A percentile compares a stretch with the other conserved stretches of the same genome.
Conservation (phyloP, 92 coral and sea anemone species). For the Bergia puertoricense region DNA sequence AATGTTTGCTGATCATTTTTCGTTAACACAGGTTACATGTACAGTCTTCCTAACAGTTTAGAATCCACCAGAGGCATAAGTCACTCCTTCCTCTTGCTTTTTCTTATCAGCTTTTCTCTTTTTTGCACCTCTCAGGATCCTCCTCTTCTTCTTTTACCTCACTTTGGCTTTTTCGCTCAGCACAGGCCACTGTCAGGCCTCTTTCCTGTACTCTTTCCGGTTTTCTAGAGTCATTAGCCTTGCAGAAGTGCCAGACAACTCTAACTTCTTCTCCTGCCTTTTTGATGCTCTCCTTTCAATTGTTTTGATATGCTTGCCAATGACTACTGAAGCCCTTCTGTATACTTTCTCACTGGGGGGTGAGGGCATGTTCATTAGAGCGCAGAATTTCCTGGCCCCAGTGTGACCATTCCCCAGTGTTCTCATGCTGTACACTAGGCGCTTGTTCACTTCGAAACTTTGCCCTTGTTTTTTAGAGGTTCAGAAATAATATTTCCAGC, state of each 20-base stretch:
- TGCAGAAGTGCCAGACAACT: too few species aligned
- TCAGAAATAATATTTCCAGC: too few species aligned
- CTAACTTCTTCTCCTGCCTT: constrained; percentile 48
- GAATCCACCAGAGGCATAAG: constrained; percentile 48
- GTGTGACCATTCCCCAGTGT: constrained; percentile 44
- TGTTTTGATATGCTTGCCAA: constrained; percentile 33
- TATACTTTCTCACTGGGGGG: constrained; percentile 45
- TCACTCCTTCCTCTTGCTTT: constrained; percentile 38
- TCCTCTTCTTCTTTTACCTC: constrained; percentile 39
- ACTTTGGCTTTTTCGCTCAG: constrained; percentile 13
- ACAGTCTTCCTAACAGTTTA: constrained; percentile 30
- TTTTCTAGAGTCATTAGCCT: too few species aligned
- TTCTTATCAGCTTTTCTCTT: constrained; percentile 43
- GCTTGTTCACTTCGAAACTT: constrained; percentile 54
- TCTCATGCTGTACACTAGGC: constrained; percentile 61
- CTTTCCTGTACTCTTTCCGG: too few species aligned
- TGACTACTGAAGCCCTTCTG: constrained; percentile 31
- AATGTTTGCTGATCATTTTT: not conserved
- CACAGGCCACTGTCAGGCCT: not conserved
- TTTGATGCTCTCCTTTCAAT: constrained; percentile 36
- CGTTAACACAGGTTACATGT: not conserved
- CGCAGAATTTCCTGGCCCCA: constrained; percentile 43
- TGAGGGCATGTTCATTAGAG: constrained; percentile 63
- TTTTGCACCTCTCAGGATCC: constrained; percentile 16
- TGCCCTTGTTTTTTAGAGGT: not conserved